Base-by-base conservation (phyloP, 2,888 invertebrate species). In the Nomada fabriciana region DNA sequence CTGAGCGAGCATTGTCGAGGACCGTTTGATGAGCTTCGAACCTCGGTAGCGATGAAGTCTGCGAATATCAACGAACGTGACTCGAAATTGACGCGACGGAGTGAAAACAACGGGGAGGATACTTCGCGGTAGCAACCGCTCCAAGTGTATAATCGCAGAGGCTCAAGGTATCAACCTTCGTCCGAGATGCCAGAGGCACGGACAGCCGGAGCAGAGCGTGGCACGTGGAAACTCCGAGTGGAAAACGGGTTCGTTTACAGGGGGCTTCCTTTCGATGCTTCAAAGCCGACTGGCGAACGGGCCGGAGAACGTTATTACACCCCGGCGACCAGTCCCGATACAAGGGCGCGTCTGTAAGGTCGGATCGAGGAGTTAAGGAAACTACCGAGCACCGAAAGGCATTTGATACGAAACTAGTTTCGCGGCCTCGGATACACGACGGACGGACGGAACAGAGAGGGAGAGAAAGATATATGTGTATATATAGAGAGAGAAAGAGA, bases 361-460 rank as follows among this genome's bases (percentile, higher is more conserved):
- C 72, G 68, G 70, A 79, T 69, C 86, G 86, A 70, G 87, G 84
- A 89, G 89, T 87, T 89, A 88, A 88, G 89, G 89, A 88, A 87
- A 86, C 86, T 86, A 84, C 77, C 81, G 80, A 86, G 81, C 83
- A 82, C 86, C 83, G 87, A 89, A 65, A 87, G 86, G 89, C 87
- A 88, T 86, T 89, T 87, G 89, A 88, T 88, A 81, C 86, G 87
- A 89, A 91, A 91, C 92, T 91, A 91, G 91, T 92, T 91, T 91
- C 90, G 92, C 90, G 91, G 89, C 87, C 86, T 89, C 80, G 88
- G 88, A 88, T 91, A 91, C 90, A 89, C 88, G 85, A 13, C 57
- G 76, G 78, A 80, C 82, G 82, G 75, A 72, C 78, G 77, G 82
- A 78, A 65, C 74, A 83, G 60, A 69, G 80, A 65, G 55, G 20